Evolutionary conservation across 2,888 invertebrate species (phyloP).

Genomic region (Hartigia nigra): DNA sequence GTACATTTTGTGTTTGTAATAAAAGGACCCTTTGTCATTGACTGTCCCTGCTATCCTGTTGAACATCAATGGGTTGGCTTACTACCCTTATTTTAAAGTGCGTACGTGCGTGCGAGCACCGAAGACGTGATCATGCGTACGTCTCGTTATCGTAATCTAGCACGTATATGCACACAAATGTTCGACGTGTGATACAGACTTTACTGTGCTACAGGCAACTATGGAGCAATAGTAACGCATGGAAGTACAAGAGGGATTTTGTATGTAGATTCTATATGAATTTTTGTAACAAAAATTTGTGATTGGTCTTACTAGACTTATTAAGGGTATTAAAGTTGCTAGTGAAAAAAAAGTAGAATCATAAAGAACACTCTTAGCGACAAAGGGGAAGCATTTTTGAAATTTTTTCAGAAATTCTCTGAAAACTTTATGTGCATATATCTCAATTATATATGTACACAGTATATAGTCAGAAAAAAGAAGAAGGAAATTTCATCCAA

Average conservation of each 20-base stretch:
- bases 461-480: background rate
- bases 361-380: background rate
- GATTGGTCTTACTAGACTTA: background rate
- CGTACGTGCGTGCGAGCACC: background rate
- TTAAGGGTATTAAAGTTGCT: background rate
- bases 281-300: background rate
- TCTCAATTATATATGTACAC: no score
- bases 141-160: background rate
- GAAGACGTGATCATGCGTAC: background rate
- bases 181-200: background rate
- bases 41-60: background rate
- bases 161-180: background rate
- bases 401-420: background rate
- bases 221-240: background rate
- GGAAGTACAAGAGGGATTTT: background rate
- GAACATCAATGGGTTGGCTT: background rate
- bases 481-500: background rate
- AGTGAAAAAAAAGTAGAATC: background rate
- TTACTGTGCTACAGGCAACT: background rate
- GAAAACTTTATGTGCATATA: background rate
- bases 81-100: background rate
- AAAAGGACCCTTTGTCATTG: background rate
- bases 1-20: background rate
- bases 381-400: background rate
- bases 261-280: background rate